Evolutionary conservation across 2,113 vertebrate genomes (phyloP).

Genomic region (Cyprinodon variegatus): DNA sequence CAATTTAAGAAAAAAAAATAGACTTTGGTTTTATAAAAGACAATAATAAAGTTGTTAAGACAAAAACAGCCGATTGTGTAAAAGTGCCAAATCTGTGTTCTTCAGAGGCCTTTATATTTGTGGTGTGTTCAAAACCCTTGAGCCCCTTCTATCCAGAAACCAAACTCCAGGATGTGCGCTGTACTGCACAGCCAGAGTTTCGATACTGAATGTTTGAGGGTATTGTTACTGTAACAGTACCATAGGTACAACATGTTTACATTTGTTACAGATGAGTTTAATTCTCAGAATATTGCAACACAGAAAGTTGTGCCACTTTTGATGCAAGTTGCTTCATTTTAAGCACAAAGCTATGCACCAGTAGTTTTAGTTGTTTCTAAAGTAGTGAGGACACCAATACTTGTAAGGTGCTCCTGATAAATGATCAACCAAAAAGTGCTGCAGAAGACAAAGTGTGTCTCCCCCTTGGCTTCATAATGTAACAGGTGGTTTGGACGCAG

Average conservation of each 20-base stretch:
- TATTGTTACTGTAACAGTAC: slow-evolving; percentile 38
- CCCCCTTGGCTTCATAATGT: slow-evolving; percentile 40
- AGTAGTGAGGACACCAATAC: slow-evolving; percentile 29
- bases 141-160: slow-evolving; percentile 24
- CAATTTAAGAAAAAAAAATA: background rate
- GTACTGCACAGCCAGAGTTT: slow-evolving; percentile 18
- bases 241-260: slow-evolving; percentile 56
- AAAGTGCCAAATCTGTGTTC: slow-evolving; percentile 62
- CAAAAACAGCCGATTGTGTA: slow-evolving; percentile 22
- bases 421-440: slow-evolving; percentile 74
- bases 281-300: slow-evolving; percentile 26
- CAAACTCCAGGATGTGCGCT: slow-evolving; percentile 5
- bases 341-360: slow-evolving; percentile 73
- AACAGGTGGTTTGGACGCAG: slow-evolving; percentile 58
- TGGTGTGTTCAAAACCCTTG: slow-evolving; percentile 22
- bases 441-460: slow-evolving; percentile 52
- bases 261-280: slow-evolving; percentile 43
- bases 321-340: slow-evolving; percentile 34
- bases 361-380: slow-evolving; percentile 52
- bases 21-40: slow-evolving; percentile 12
- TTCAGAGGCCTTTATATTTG: slow-evolving; percentile 56
- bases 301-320: slow-evolving; percentile 44
- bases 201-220: slow-evolving; percentile 40
- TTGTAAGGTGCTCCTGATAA: slow-evolving; percentile 35
- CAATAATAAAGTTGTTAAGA: slow-evolving; percentile 10